phyloP scores from a whole-genome alignment of 2,113 vertebrate species.

The Spea bombifrons region DNA sequence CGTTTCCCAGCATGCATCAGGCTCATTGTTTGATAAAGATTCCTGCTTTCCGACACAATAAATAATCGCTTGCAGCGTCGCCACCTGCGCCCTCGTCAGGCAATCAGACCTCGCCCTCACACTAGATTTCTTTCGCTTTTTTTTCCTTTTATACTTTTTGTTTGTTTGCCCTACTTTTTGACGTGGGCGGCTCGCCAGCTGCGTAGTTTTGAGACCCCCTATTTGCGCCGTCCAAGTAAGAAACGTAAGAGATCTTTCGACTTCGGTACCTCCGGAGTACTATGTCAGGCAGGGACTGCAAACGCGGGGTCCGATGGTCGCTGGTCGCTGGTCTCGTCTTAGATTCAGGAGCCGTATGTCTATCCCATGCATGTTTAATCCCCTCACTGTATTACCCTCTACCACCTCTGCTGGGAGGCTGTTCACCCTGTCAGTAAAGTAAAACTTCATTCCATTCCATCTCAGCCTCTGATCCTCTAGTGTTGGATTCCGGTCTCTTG shows the following conservation, averaged over 20 bases:
- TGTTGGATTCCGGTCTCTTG: too few relatives aligned
- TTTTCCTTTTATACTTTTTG: background rate
- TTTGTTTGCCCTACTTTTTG: conserved; percentile 7
- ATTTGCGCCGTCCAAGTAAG: background rate
- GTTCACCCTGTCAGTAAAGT: too few relatives aligned
- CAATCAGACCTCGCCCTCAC: background rate
- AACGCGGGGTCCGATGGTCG: too few relatives aligned
- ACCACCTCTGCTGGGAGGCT: too few relatives aligned
- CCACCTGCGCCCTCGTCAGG: background rate
- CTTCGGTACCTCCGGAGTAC: too few relatives aligned
- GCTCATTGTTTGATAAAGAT: conserved; percentile 23
- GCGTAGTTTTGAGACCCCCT: background rate
- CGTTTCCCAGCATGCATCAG: background rate
- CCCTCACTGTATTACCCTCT: too few relatives aligned
- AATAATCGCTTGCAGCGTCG: background rate
- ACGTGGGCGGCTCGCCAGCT: background rate
- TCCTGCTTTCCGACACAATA: conserved; percentile 6
- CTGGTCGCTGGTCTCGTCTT: too few relatives aligned
- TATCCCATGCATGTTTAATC: too few relatives aligned
- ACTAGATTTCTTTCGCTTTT: background rate
- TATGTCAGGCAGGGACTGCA: too few relatives aligned
- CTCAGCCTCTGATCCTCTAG: too few relatives aligned
- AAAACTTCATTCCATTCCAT: too few relatives aligned
- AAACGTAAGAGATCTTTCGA: background rate
- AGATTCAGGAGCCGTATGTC: too few relatives aligned